Conservation (phyloP, 2,888 invertebrate species). For the Tupiocoris notatus region DNA sequence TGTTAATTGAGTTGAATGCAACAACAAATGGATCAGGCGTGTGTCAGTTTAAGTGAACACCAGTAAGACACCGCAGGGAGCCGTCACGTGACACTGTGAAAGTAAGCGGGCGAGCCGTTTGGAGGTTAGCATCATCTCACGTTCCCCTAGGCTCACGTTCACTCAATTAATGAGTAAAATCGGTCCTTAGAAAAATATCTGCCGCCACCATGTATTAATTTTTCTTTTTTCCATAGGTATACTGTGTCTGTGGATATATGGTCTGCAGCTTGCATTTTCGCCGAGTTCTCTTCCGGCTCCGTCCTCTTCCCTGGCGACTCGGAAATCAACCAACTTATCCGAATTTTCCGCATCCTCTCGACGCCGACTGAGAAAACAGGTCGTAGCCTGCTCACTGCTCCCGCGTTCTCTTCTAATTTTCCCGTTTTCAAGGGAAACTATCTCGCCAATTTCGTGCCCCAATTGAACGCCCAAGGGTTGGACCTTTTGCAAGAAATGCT, state of each 20-base stretch:
- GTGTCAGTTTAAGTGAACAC: too few species aligned
- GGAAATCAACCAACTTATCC: constrained; percentile 96
- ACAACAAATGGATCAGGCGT: too few species aligned
- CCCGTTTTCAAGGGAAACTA: constrained; percentile 83
- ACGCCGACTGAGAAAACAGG: constrained; percentile 85
- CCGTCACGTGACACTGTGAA: too few species aligned
- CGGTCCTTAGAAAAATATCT: too few species aligned
- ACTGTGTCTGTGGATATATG: constrained; percentile 96
- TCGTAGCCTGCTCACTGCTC: constrained; percentile 58
- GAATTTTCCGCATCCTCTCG: constrained; percentile 89
- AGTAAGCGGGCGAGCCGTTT: too few species aligned
- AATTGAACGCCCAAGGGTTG: constrained; percentile 60
- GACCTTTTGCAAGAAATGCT: constrained; percentile 80
- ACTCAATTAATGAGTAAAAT: too few species aligned
- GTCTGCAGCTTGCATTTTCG: constrained; percentile 96
- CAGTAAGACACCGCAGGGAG: too few species aligned
- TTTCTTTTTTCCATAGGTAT: too few species aligned
- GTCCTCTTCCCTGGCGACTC: constrained; percentile 97
- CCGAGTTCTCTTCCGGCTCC: constrained; percentile 91
- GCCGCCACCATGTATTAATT: too few species aligned
- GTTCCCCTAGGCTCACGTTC: too few species aligned
- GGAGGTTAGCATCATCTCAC: too few species aligned
- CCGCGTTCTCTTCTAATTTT: not conserved
- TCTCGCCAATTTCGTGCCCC: constrained; percentile 68
- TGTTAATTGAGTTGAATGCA: too few species aligned